Percentiles rank a stretch among this genome's conserved stretches.
phyloP scores from a whole-genome alignment of 2,797 vertebrate species.

The Falco biarmicus region DNA sequence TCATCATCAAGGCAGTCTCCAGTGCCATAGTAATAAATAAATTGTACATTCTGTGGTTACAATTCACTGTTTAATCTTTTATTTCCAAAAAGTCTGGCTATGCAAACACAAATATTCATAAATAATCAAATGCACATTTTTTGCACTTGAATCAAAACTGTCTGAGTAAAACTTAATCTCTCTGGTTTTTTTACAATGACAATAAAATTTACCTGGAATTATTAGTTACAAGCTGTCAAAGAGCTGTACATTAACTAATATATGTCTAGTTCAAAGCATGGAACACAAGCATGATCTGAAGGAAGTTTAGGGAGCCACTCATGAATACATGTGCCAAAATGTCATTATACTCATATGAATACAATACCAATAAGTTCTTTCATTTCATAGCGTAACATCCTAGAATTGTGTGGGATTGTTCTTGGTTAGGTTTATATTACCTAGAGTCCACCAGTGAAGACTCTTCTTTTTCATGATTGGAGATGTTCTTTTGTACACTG shows the following conservation, averaged over 20 bases:
- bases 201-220: neutral
- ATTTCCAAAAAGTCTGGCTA: neutral
- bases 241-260: neutral
- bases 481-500: constrained; percentile 18
- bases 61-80: neutral
- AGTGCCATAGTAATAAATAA: neutral
- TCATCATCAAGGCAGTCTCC: neutral
- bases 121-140: neutral
- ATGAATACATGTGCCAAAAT: neutral
- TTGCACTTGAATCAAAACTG: neutral
- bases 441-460: neutral
- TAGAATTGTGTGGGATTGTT: neutral
- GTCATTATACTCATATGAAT: neutral
- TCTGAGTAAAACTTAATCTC: neutral
- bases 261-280: neutral
- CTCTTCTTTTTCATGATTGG: neutral
- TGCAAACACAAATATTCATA: neutral
- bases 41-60: neutral
- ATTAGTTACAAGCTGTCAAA: neutral
- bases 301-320: neutral
- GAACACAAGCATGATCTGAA: neutral
- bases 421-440: neutral
- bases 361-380: neutral
- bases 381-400: neutral
- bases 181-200: accelerated